These are phyloP conservation scores for Athrips mouffetella DNA, from an alignment of 2,888 invertebrate species.

Conservation along the genomic window DNA sequence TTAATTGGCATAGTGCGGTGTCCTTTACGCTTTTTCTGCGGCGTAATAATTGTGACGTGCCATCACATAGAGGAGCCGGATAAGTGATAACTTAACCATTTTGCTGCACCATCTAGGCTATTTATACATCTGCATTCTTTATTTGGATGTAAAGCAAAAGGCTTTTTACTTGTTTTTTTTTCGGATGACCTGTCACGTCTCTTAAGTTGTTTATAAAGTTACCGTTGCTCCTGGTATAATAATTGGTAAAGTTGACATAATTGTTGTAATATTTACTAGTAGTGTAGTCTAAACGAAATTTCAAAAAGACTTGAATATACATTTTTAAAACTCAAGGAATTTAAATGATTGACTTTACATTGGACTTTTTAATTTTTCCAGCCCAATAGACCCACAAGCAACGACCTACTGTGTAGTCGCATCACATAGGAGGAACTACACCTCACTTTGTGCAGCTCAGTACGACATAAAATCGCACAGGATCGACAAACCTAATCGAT, in stretches of 20 bases:
- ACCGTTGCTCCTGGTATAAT: too few relatives aligned
- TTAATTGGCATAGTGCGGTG: conserved; percentile 9
- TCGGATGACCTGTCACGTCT: too few relatives aligned
- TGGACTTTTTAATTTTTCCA: conserved; percentile 33
- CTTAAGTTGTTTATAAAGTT: too few relatives aligned
- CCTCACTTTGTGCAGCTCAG: conserved; percentile 66
- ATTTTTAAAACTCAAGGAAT: too few relatives aligned
- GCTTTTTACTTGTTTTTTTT: too few relatives aligned
- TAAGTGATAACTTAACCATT: conserved; percentile 48
- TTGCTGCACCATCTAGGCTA: conserved; percentile 19
- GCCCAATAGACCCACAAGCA: conserved; percentile 68
- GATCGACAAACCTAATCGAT: conserved; percentile 42
- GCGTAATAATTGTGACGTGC: conserved; percentile 36
- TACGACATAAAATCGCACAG: conserved; percentile 47
- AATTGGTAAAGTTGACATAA: too few relatives aligned
- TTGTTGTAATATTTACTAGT: conserved; percentile 17
- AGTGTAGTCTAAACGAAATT: background rate
- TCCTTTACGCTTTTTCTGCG: conserved; percentile 10
- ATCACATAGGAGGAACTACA: conserved; percentile 61
- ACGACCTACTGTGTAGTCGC: conserved; percentile 69
- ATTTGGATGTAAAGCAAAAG: too few relatives aligned
- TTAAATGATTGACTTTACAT: too few relatives aligned
- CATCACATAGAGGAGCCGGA: conserved; percentile 29
- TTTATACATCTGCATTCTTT: background rate
- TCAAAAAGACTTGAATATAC: too few relatives aligned